Conservation (phyloP, 2,797 vertebrate genomes). For the Labroides dimidiatus region DNA sequence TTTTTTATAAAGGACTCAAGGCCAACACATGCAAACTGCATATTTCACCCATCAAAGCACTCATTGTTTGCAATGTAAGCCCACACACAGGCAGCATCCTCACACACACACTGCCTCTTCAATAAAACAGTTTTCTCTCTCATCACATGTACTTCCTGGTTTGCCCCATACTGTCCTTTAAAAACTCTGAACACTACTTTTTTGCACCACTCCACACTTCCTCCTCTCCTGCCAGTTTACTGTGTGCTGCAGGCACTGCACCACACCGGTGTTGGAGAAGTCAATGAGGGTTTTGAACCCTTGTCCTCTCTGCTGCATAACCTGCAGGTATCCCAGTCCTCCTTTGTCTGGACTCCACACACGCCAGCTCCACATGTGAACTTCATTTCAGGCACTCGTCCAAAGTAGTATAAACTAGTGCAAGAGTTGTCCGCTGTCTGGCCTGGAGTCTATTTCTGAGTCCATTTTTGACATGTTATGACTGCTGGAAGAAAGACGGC, state of each 20-base stretch:
- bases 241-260: not conserved
- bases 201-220: not conserved
- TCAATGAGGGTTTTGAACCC: not conserved
- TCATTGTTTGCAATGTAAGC: not conserved
- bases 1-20: constrained; percentile 8
- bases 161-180: not conserved
- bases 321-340: not conserved
- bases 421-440: not conserved
- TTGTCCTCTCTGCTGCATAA: not conserved
- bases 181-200: not conserved
- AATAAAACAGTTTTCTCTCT: not conserved
- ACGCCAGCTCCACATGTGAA: not conserved
- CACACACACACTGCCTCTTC: not conserved
- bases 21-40: constrained; percentile 4
- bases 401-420: not conserved
- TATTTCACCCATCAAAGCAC: constrained; percentile 5
- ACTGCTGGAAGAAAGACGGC: not conserved
- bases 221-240: not conserved
- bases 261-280: not conserved
- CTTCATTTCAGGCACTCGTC: not conserved
- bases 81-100: not conserved
- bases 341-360: not conserved
- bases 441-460: not conserved
- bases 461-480: not conserved
- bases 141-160: not conserved